Evolutionary conservation across 2,113 vertebrate genomes (phyloP), one percentile per base, ranked within the genome.

Genomic region (Peromyscus maniculatus): DNA sequence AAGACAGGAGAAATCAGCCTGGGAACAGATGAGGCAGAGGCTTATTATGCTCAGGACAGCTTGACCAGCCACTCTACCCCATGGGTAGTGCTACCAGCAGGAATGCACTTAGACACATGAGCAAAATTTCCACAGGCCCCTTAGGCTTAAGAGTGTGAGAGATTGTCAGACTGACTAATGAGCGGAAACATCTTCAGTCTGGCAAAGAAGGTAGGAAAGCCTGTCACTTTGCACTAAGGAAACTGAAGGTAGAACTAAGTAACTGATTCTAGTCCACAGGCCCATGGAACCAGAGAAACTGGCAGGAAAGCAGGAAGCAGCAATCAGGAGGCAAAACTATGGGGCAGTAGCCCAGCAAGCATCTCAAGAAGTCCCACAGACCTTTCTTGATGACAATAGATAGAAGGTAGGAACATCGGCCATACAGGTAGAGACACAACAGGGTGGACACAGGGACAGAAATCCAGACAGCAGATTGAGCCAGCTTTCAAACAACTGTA

Each of bases 161-260:
- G 5, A 16, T 49, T 82, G 59, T 78, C 49, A 64, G 80, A 67
- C n/a, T 94, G 79, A 55, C 62, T 1, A 0, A 7, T n/a, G 46
- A 92, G 66, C 1, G 31, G 33, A 86, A 66, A 55, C 46, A 36
- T 16, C 89, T 55, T 39, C 67, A 75, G 78, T 13, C 71, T 3
- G 13, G 7, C 7, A 2, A 1, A 2, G 15, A 7, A 3, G n/a
- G 4, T 2, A 75, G 9, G 7, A 1, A 9, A 33, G 46, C 17
- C 77, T 46, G 13, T 66, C 11, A 86, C 33, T 49, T 22, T 3
- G 1, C 28, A n/a, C 52, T 33, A 19, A 12, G 36, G 24, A 90
- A 64, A 86, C 19, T 5, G 2, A 43, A 90, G 74, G 79, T 22
- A 92, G 19, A 89, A 55, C n/a, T 28, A 7, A 57, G 12, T 31